Conservation (phyloP, 2,797 vertebrate genomes). For the Benthosema pterotum region DNA sequence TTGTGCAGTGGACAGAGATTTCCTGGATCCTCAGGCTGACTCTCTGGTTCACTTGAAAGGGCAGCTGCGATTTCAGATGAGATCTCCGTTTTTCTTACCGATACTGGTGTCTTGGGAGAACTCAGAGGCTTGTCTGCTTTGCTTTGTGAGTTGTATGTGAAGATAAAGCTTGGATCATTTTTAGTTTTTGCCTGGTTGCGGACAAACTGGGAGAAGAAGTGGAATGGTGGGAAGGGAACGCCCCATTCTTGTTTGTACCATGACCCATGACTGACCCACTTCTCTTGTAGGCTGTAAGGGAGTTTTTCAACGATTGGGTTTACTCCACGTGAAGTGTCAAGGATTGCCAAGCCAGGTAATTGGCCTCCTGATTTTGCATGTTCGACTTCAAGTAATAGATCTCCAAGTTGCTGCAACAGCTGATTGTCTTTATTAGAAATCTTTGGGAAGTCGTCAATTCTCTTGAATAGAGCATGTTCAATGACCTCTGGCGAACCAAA, state of each 20-base stretch:
- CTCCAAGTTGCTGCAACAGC: constrained; percentile 12
- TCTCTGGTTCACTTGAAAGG: no score
- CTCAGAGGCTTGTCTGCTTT: no score
- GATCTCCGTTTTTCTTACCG: no score
- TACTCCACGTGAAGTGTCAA: constrained; percentile 2
- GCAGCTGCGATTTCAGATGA: no score
- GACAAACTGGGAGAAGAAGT: no score
- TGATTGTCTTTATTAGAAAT: background rate
- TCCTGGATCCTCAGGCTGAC: no score
- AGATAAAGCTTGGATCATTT: constrained; percentile 4
- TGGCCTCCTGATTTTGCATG: constrained; percentile 6
- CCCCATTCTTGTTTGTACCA: constrained; percentile 8
- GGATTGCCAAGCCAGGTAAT: constrained; percentile 8
- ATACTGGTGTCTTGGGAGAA: no score
- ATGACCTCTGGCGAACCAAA: constrained; percentile 12
- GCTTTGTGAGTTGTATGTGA: constrained; percentile 25
- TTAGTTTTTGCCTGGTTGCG: constrained; percentile 4
- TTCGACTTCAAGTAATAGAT: constrained; percentile 7
- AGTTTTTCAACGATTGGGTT: constrained; percentile 18
- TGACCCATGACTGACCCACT: background rate
- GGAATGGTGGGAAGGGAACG: background rate
- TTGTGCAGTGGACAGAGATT: no score
- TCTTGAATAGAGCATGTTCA: constrained; percentile 27
- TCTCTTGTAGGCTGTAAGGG: constrained; percentile 12
- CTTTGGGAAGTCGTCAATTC: constrained; percentile 13